Base-by-base conservation (phyloP, 1,140 invertebrate species). In the Trichogramma pretiosum region DNA sequence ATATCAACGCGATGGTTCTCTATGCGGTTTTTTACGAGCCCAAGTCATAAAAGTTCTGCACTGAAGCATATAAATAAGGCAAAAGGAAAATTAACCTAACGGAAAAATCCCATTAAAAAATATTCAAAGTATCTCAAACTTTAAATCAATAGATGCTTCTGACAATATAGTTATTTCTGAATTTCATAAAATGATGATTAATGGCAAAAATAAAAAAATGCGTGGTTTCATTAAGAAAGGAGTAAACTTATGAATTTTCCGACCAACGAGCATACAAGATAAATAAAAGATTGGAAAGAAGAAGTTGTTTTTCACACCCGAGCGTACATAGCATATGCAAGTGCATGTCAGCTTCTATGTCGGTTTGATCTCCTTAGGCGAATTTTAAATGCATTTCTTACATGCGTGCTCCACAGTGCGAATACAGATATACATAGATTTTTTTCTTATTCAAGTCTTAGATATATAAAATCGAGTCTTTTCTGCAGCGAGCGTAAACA, bases 21-120 rank as follows among this genome's bases (percentile, higher is more conserved):
- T 9, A n/a, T 2, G 26, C 35, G 21, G 30, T 38, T 38, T 45
- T 46, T 46, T 46, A 32, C 44, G 8, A 16, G 0, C n/a, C n/a
- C n/a, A n/a, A n/a, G 13, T 19, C 18, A 22, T 46, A 46, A 47
- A 47, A 47, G 19, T 47, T 47, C 40, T 39, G 17, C 30, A 13
- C 21, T 19, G 28, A 39, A 33, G 26, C 7, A 9, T 22, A 37
- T 33, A 26, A 24, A 10, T 7, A 9, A 16, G 22, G 18, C 21
- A 37, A 22, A 33, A 13, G 34, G 37, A 47, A 47, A 47, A 47
- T 47, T 47, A 47, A 39, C 45, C 36, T 40, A 40, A 40, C 45
- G 35, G 40, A 40, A 37, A 47, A 47, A 47, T 40, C 22, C 45
- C 36, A 40, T 40, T 47, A 47, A 19, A 40, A n/a, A n/a, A n/a